Evolutionary conservation across 1,140 invertebrate genomes (phyloP).

Genomic region (Pseudachorutes palmiensis): DNA sequence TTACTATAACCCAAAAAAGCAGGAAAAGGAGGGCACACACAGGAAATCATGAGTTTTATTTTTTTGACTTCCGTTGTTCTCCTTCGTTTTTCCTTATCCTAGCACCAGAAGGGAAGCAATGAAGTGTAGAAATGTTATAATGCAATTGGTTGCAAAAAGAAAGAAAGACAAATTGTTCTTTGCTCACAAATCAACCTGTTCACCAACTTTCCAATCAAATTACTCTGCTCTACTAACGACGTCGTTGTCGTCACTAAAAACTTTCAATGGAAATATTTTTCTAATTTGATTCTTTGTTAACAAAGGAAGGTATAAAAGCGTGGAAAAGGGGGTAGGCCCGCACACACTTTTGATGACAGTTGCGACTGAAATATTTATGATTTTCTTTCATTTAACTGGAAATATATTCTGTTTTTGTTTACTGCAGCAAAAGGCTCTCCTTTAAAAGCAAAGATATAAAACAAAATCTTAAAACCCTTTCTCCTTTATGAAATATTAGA

Average conservation of each 20-base stretch:
- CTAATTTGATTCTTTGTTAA: background rate
- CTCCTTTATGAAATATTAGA: background rate
- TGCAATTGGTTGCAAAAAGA: slow-evolving; percentile 20
- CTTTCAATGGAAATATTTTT: background rate
- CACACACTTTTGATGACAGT: background rate
- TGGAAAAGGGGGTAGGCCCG: background rate
- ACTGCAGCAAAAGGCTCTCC: too few species aligned
- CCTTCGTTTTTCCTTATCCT: background rate
- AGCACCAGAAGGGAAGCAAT: background rate
- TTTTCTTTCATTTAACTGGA: too few species aligned
- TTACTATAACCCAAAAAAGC: too few species aligned
- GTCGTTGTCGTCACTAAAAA: background rate
- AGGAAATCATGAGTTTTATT: background rate
- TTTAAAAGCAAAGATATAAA: too few species aligned
- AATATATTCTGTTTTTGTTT: too few species aligned
- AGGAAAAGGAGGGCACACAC: background rate
- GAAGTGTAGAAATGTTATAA: slow-evolving; percentile 19
- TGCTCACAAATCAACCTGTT: slow-evolving; percentile 26
- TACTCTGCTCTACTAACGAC: slow-evolving; percentile 16
- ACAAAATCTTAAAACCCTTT: too few species aligned
- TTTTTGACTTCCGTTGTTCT: too few species aligned
- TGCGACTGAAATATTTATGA: background rate
- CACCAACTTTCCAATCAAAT: slow-evolving; percentile 28
- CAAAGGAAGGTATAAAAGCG: background rate
- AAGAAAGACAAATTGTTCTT: slow-evolving; percentile 22